Conservation (phyloP, 2,888 invertebrate species). For the Diplazon laetatorius region DNA sequence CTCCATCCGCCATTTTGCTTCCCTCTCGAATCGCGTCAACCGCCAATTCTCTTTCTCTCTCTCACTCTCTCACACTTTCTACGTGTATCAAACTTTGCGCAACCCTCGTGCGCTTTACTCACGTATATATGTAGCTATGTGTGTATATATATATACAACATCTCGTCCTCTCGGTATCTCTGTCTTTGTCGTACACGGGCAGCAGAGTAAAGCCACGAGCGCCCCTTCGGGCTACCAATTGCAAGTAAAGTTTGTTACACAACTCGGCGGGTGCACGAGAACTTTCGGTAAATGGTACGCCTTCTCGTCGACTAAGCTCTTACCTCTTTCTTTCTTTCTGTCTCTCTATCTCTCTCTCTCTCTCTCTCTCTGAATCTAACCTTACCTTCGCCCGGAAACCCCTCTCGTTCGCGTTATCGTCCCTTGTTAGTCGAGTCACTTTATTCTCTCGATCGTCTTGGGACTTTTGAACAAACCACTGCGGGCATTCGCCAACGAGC, state of each 20-base stretch:
- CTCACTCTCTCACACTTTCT: conserved; percentile 49
- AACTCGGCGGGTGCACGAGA: conserved; percentile 75
- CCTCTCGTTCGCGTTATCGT: conserved; percentile 45
- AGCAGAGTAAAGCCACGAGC: conserved; percentile 62
- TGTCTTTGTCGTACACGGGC: too few species aligned
- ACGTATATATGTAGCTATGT: neutral
- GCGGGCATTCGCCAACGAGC: conserved; percentile 20
- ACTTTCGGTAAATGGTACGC: conserved; percentile 63
- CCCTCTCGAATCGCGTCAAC: conserved; percentile 16
- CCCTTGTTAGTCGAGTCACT: conserved; percentile 58
- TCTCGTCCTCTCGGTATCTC: conserved; percentile 28
- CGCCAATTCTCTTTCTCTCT: conserved; percentile 25
- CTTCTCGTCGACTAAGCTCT: conserved; percentile 63
- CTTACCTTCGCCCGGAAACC: conserved; percentile 10
- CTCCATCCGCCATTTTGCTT: conserved; percentile 56
- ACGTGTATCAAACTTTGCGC: conserved; percentile 55
- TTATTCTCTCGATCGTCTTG: conserved; percentile 55
- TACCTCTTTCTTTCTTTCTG: conserved; percentile 12
- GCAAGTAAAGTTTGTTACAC: conserved; percentile 82
- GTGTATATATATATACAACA: conserved; percentile 6
- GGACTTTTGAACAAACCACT: conserved; percentile 41
- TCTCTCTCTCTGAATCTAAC: conserved; percentile 2
- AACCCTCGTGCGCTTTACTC: conserved; percentile 27
- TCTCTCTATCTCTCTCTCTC: conserved; percentile 5
- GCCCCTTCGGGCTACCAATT: conserved; percentile 81